Conservation (phyloP, 1,140 invertebrate genomes). For the Harpegnathos saltator region DNA sequence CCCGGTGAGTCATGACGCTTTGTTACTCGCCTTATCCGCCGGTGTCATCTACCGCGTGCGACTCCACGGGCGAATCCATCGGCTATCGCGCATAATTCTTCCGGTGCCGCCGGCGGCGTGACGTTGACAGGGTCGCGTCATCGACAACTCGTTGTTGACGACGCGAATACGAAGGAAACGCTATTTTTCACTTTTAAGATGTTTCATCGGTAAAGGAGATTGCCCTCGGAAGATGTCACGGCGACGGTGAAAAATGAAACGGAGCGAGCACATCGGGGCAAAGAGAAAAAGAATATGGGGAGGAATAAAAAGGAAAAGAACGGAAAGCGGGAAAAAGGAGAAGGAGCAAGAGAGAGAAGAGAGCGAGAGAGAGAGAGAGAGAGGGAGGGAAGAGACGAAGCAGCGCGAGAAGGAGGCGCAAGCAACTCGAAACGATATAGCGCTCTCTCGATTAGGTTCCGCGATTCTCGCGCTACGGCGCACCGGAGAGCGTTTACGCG, state of each 20-base stretch:
- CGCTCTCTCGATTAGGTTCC: constrained; percentile 61
- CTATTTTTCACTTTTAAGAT: constrained; percentile 52
- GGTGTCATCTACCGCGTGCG: constrained; percentile 28
- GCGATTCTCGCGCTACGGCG: constrained; percentile 40
- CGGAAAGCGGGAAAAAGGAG: no score
- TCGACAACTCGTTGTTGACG: neutral
- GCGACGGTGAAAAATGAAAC: constrained; percentile 49
- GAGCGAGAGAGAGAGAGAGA: neutral
- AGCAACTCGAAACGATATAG: constrained; percentile 39
- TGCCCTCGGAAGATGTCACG: constrained; percentile 18
- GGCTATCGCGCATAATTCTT: constrained; percentile 28
- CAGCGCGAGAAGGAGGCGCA: constrained; percentile 30
- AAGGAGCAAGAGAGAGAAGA: neutral
- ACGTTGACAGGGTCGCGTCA: constrained; percentile 3
- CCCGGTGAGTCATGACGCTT: constrained; percentile 64
- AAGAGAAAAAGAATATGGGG: constrained; percentile 4
- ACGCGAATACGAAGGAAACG: constrained; percentile 35
- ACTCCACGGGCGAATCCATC: constrained; percentile 15
- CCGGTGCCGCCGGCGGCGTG: constrained; percentile 15
- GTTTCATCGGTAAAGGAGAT: constrained; percentile 38
- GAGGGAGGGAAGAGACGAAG: neutral
- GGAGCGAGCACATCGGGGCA: neutral
- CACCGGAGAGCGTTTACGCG: neutral
- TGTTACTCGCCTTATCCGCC: constrained; percentile 53
- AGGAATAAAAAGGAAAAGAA: neutral